Evolutionary conservation across 2,797 vertebrate species (phyloP), one percentile per base, ranked within the genome.

Genomic region (Dallia pectoralis): DNA sequence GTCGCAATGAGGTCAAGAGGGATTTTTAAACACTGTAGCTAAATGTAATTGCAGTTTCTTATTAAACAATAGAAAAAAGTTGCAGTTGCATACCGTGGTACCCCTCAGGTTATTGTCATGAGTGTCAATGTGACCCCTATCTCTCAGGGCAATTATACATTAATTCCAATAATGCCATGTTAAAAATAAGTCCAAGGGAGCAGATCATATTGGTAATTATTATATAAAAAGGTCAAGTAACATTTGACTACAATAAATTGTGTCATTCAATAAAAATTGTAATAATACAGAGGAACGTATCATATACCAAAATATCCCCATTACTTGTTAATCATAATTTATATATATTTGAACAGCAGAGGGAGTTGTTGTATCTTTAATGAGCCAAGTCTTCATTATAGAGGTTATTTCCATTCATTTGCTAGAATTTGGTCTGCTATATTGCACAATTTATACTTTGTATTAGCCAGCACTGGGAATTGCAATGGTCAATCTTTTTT

Each of bases 331-430:
- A 8, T 44, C 18, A 66, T 19, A 29, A 5, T 47, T 27, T 67
- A 14, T 27, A 68, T 27, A 33, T 53, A 5, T 76, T 15, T 18
- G 19, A 44, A 64, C 74, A 76, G 63, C 11, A 70, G 74, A 29
- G 69, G 74, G 74, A 61, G 74, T 63, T 74, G 47, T 33, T 51
- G 67, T 30, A 64, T 70, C 47, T 22, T 51, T 73, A 16, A 30
- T 29, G 25, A 51, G 22, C 7, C 33, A 18, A 11, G 4, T 61
- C 18, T 7, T 56, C 2, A 56, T 32, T 30, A 18, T 18, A 32
- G 29, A 29, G 30, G 16, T 64, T 27, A 63, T 63, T 25, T 6
- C 61, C 27, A 14, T 63, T 63, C 8, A 63, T 32, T 30, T 32
- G 61, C 12, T 63, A 63, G 61, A 30, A 30, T 15, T 12, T 27